phyloP scores from a whole-genome alignment of 2,888 invertebrate genomes.

The Fabriciana adippe region DNA sequence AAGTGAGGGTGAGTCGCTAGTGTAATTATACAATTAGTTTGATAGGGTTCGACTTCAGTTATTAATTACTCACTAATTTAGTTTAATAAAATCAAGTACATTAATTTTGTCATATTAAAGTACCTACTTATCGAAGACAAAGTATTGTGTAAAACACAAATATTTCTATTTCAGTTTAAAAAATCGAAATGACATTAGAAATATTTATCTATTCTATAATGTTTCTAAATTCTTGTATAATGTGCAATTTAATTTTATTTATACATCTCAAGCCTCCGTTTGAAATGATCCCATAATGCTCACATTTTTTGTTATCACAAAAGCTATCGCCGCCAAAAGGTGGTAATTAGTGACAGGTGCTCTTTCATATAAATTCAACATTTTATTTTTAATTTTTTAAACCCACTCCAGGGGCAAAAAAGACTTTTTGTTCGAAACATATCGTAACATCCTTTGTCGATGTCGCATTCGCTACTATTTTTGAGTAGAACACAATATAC shows the following conservation, averaged over 20 bases:
- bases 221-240: slow-evolving; percentile 21
- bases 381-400: slow-evolving; percentile 57
- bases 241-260: slow-evolving; percentile 38
- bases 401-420: slow-evolving; percentile 49
- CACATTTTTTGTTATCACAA: slow-evolving; percentile 55
- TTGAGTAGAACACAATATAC: slow-evolving; percentile 62
- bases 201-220: slow-evolving; percentile 7
- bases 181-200: background rate
- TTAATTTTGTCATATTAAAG: too few species aligned
- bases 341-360: slow-evolving; percentile 81
- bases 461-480: slow-evolving; percentile 76
- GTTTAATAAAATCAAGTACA: too few species aligned
- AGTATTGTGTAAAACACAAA: too few species aligned
- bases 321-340: slow-evolving; percentile 73
- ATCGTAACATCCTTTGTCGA: slow-evolving; percentile 77
- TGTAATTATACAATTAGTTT: too few species aligned
- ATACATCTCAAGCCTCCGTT: slow-evolving; percentile 40
- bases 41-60: too few species aligned
- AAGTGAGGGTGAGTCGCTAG: too few species aligned
- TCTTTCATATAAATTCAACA: slow-evolving; percentile 68
- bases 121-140: too few species aligned
- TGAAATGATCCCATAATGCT: slow-evolving; percentile 42
- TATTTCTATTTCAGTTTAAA: background rate
- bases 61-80: too few species aligned
- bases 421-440: slow-evolving; percentile 64